Evolutionary conservation across 2,888 invertebrate species (phyloP).

Genomic region (Ferdinandea cuprea): DNA sequence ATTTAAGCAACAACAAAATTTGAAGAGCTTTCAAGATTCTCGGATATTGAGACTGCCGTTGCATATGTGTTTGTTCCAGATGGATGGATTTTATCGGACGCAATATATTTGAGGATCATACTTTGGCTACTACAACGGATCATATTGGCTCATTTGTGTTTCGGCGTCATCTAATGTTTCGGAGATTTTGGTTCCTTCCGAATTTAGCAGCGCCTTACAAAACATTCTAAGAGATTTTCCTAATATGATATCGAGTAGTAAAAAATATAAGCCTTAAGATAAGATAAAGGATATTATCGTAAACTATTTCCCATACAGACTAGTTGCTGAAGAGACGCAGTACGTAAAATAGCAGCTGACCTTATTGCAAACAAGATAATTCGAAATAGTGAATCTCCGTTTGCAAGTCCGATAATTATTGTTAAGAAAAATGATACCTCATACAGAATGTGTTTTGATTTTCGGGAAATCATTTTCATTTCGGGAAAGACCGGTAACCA

Average conservation of each 20-base stretch:
- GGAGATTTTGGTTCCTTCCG: conserved; percentile 29
- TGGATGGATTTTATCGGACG: too few species aligned
- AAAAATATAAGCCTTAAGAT: conserved; percentile 26
- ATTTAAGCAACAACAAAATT: conserved; percentile 36
- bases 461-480: too few species aligned
- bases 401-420: too few species aligned
- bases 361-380: too few species aligned
- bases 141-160: conserved; percentile 22
- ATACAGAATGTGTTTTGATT: too few species aligned
- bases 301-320: conserved; percentile 17
- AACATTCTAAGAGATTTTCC: too few species aligned
- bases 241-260: conserved; percentile 28
- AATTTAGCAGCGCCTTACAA: conserved; percentile 15
- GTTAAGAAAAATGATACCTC: too few species aligned
- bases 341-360: conserved; percentile 10
- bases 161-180: conserved; percentile 24
- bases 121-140: conserved; percentile 32
- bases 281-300: conserved; percentile 13
- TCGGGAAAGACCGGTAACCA: too few species aligned
- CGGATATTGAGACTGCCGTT: conserved; percentile 28
- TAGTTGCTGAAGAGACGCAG: conserved; percentile 15
- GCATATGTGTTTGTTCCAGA: too few species aligned
- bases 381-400: too few species aligned
- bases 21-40: conserved; percentile 13
- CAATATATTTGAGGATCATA: conserved; percentile 31